Percentiles rank a stretch among this genome's conserved stretches.
Conservation (phyloP, 2,113 vertebrate genomes). For the Engraulis encrasicolus region DNA sequence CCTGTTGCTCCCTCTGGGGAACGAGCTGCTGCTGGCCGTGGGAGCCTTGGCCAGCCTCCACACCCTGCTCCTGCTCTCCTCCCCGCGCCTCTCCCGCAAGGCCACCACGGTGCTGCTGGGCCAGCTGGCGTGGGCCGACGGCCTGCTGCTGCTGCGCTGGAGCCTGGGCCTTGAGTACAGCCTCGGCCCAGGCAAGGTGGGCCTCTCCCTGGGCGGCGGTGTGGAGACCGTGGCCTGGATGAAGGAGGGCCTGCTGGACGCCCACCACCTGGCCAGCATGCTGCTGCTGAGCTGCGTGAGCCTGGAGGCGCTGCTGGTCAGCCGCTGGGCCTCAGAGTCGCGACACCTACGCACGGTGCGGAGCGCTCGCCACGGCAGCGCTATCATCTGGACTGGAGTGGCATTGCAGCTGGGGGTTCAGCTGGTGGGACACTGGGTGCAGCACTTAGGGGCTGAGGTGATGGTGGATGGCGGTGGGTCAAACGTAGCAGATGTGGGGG, state of each 20-base stretch:
- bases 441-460: background rate
- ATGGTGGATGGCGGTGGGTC: background rate
- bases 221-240: constrained; percentile 34
- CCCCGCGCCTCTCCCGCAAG: constrained; percentile 76
- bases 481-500: background rate
- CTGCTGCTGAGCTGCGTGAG: constrained; percentile 77
- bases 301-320: constrained; percentile 76
- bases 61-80: constrained; percentile 64
- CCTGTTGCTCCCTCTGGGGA: constrained; percentile 73
- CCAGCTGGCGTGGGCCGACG: constrained; percentile 73
- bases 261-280: constrained; percentile 72
- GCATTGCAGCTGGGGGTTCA: constrained; percentile 50
- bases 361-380: constrained; percentile 54
- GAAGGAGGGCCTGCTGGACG: constrained; percentile 64
- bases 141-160: constrained; percentile 60
- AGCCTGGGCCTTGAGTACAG: background rate
- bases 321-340: constrained; percentile 69
- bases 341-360: constrained; percentile 68
- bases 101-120: constrained; percentile 74
- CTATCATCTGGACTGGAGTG: constrained; percentile 67
- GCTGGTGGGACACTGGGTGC: constrained; percentile 29
- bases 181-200: background rate
- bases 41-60: constrained; percentile 72
- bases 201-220: background rate
- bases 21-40: constrained; percentile 57